These are phyloP conservation scores for Catocala nupta DNA, from an alignment of 2,888 invertebrate genomes.

Conservation along the genomic window DNA sequence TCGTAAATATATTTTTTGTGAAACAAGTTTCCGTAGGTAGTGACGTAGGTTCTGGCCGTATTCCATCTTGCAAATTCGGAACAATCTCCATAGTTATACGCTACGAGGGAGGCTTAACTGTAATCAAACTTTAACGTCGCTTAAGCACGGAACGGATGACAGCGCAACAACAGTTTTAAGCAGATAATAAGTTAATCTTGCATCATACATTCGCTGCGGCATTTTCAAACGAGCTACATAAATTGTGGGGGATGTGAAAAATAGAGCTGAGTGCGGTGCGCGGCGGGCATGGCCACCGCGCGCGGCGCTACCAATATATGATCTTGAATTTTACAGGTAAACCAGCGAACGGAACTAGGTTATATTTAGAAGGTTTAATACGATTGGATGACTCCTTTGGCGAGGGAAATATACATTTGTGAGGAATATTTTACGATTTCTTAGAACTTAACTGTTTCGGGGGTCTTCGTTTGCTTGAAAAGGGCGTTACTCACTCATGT, in stretches of 20 bases:
- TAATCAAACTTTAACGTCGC: slow-evolving; percentile 46
- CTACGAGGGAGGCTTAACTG: slow-evolving; percentile 29
- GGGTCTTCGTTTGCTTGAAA: no score
- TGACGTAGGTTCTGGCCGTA: slow-evolving; percentile 29
- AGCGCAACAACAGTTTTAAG: slow-evolving; percentile 56
- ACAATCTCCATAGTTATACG: slow-evolving; percentile 25
- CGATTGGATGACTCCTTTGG: slow-evolving; percentile 40
- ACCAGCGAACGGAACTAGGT: slow-evolving; percentile 38
- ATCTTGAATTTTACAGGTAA: slow-evolving; percentile 64
- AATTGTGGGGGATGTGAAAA: slow-evolving; percentile 75
- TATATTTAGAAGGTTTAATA: slow-evolving; percentile 50
- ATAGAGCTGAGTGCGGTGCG: slow-evolving; percentile 60
- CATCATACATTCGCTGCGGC: slow-evolving; percentile 66
- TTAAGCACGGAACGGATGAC: slow-evolving; percentile 48
- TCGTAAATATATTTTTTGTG: slow-evolving; percentile 34
- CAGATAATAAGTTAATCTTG: slow-evolving; percentile 74
- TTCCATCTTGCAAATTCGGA: slow-evolving; percentile 41
- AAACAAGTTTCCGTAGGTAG: slow-evolving; percentile 22
- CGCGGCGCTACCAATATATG: slow-evolving; percentile 58
- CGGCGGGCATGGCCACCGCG: slow-evolving; percentile 35
- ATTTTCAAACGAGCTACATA: slow-evolving; percentile 66
- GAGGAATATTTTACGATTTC: slow-evolving; percentile 34
- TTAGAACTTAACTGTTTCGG: no score
- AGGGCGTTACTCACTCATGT: no score
- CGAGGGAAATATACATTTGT: slow-evolving; percentile 24